Percentiles rank a stretch among this genome's conserved stretches.
These are phyloP conservation scores for Frieseomelitta varia DNA, from an alignment of 1,140 invertebrate genomes.

Conservation along the genomic window DNA sequence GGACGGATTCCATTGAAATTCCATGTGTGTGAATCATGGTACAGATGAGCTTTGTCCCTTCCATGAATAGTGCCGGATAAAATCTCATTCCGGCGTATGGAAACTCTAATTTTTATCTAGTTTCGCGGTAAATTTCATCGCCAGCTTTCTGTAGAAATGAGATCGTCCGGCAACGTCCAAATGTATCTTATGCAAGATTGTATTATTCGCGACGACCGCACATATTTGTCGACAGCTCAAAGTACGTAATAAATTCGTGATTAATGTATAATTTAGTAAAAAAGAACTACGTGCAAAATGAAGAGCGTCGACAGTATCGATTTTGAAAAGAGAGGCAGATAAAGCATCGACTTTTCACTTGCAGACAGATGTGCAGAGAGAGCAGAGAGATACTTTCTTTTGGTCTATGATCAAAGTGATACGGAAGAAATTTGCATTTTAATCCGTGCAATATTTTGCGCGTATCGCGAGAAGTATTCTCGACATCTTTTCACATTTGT, in stretches of 20 bases:
- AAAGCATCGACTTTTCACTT: not conserved
- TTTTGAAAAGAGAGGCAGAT: not conserved
- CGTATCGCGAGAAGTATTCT: not conserved
- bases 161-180: not conserved
- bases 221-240: not conserved
- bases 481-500: not conserved
- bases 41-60: not conserved
- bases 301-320: not conserved
- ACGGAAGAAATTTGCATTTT: constrained; percentile 28
- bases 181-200: not conserved
- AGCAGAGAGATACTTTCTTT: constrained; percentile 14
- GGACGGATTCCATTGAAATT: constrained; percentile 44
- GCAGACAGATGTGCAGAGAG: not conserved
- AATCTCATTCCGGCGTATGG: constrained; percentile 25
- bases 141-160: not conserved
- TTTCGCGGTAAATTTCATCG: not conserved
- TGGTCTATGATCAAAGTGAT: not conserved
- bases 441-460: not conserved
- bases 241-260: no score
- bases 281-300: not conserved
- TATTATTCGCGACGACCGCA: not conserved
- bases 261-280: not conserved
- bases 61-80: constrained; percentile 17
- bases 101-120: not conserved
- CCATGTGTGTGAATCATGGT: constrained; percentile 19